Conservation (phyloP, 2,113 vertebrate species). For the Lagenorhynchus albirostris region DNA sequence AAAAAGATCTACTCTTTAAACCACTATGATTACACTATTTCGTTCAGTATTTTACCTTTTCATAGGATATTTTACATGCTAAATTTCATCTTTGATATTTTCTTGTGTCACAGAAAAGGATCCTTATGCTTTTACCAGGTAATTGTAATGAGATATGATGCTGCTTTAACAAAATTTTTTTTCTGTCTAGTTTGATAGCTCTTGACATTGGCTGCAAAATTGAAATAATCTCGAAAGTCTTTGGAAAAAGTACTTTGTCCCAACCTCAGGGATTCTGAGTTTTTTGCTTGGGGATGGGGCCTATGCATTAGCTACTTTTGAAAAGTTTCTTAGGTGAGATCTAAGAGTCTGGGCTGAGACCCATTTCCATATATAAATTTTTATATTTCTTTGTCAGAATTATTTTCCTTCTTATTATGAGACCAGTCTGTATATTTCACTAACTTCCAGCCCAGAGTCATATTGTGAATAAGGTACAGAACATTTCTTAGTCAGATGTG, state of each 20-base stretch:
- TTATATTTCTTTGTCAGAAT: background rate
- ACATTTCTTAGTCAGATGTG: background rate
- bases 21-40: background rate
- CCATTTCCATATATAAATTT: background rate
- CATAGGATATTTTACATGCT: background rate
- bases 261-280: background rate
- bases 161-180: background rate
- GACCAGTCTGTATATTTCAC: background rate
- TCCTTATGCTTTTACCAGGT: background rate
- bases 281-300: background rate
- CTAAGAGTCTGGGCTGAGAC: background rate
- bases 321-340: background rate
- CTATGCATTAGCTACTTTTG: background rate
- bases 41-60: conserved; percentile 26
- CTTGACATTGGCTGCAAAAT: background rate
- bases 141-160: background rate
- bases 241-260: background rate
- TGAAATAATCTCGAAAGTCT: background rate
- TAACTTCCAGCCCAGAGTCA: background rate
- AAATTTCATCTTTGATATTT: background rate
- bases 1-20: conserved; percentile 50
- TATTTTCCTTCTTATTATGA: background rate
- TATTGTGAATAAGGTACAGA: background rate
- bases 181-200: background rate
- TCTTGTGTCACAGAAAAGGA: background rate